These are phyloP conservation scores for Rhopalosiphum maidis DNA, from an alignment of 1,140 invertebrate genomes.

Conservation along the genomic window DNA sequence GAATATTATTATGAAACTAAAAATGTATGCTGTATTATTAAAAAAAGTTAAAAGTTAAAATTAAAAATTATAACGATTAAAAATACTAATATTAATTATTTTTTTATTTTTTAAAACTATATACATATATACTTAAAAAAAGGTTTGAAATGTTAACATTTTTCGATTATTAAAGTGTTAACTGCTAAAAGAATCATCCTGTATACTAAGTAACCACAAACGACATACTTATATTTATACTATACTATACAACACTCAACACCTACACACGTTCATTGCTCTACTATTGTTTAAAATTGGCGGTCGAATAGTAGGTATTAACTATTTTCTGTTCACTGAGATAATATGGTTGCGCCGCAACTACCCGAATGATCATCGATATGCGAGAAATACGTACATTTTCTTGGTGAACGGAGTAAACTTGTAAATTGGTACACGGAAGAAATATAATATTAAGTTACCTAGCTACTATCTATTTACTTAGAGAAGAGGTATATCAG, in stretches of 20 bases:
- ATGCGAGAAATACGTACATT: not conserved
- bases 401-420: not conserved
- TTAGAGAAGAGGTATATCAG: not conserved
- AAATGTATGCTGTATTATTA: not conserved
- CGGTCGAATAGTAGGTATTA: not conserved
- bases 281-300: not conserved
- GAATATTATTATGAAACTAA: not conserved
- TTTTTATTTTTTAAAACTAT: not conserved
- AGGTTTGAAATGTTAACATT: not conserved
- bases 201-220: slow-evolving; percentile 5
- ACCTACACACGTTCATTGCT: not conserved
- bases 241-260: not conserved
- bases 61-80: not conserved
- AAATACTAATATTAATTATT: not conserved
- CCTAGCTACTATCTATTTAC: not conserved
- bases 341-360: not conserved
- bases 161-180: not conserved
- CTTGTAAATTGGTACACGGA: not conserved
- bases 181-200: not conserved
- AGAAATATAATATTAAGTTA: not conserved
- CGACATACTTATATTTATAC: not conserved
- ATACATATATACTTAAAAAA: not conserved
- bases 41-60: not conserved
- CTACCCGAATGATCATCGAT: not conserved
- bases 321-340: not conserved